phyloP scores from a whole-genome alignment of 2,113 vertebrate genomes.

The Nothocercus julius region DNA sequence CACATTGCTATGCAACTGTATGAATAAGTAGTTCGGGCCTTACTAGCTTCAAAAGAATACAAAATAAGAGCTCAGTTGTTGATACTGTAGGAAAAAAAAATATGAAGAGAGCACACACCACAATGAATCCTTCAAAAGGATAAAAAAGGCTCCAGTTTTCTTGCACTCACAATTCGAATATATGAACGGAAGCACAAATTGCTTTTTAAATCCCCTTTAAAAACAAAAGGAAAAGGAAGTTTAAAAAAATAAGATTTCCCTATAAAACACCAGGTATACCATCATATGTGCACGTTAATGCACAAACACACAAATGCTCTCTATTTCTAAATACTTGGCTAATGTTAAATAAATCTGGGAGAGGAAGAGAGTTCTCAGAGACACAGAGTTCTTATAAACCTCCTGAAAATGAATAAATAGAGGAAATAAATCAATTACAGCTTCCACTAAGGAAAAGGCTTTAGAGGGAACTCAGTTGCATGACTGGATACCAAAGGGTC shows the following conservation, averaged over 20 bases:
- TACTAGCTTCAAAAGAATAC: not conserved
- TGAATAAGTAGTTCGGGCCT: not conserved
- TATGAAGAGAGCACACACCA: not conserved
- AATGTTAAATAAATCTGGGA: not conserved
- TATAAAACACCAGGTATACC: not conserved
- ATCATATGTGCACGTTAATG: not conserved
- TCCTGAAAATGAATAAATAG: slow-evolving; percentile 11
- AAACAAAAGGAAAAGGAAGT: not conserved
- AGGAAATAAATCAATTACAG: slow-evolving; percentile 9
- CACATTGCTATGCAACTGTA: not conserved
- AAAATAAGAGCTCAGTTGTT: not conserved
- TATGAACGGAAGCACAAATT: not conserved
- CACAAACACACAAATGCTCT: not conserved
- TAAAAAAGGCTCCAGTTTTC: slow-evolving; percentile 15
- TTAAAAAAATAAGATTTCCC: slow-evolving; percentile 4
- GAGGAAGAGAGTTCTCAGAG: not conserved
- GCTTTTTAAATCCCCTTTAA: not conserved
- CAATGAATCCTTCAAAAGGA: not conserved
- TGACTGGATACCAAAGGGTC: not conserved
- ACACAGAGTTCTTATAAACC: not conserved
- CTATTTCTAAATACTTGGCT: not conserved
- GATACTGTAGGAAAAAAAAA: not conserved
- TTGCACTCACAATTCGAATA: not conserved
- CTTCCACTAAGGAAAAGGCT: not conserved
- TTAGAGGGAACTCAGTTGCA: not conserved